Evolutionary conservation across 2,113 vertebrate species (phyloP).

Genomic region (Tetraodon nigroviridis): DNA sequence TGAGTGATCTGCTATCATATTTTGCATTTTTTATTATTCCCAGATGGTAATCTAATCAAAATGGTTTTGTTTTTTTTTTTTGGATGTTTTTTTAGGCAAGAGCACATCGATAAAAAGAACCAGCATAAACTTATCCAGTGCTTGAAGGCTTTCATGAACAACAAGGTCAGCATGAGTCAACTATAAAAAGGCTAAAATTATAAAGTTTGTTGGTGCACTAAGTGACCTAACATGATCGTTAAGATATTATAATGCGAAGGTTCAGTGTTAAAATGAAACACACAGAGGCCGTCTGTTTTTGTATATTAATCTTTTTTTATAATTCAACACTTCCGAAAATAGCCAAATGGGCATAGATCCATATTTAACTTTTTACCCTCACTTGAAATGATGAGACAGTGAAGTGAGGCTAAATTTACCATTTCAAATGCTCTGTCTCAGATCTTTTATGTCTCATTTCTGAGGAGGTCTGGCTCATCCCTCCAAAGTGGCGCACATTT

Average conservation of each 20-base stretch:
- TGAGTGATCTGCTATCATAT: slow-evolving; percentile 67
- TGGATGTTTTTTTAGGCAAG: slow-evolving; percentile 78
- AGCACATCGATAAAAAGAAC: slow-evolving; percentile 92
- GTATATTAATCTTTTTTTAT: not conserved
- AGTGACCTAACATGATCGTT: too few species aligned
- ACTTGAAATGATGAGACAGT: slow-evolving; percentile 27
- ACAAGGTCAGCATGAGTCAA: slow-evolving; percentile 82
- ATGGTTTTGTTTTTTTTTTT: slow-evolving; percentile 4
- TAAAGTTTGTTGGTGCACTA: not conserved
- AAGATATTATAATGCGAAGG: too few species aligned
- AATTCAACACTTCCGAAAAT: not conserved
- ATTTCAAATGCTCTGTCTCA: slow-evolving; percentile 37
- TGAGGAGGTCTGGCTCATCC: slow-evolving; percentile 58
- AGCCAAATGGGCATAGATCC: slow-evolving; percentile 15
- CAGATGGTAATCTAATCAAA: not conserved
- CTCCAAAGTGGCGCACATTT: slow-evolving; percentile 63
- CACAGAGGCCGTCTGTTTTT: not conserved
- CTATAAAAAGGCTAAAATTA: not conserved
- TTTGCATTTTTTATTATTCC: not conserved
- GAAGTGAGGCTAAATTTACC: slow-evolving; percentile 52
- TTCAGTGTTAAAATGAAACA: not conserved
- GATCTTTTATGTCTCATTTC: slow-evolving; percentile 61
- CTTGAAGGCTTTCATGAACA: slow-evolving; percentile 99
- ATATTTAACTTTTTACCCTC: slow-evolving; percentile 22
- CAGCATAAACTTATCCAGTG: slow-evolving; percentile 98